Base-by-base conservation (phyloP, 1,140 invertebrate species). In the Anastrepha ludens region DNA sequence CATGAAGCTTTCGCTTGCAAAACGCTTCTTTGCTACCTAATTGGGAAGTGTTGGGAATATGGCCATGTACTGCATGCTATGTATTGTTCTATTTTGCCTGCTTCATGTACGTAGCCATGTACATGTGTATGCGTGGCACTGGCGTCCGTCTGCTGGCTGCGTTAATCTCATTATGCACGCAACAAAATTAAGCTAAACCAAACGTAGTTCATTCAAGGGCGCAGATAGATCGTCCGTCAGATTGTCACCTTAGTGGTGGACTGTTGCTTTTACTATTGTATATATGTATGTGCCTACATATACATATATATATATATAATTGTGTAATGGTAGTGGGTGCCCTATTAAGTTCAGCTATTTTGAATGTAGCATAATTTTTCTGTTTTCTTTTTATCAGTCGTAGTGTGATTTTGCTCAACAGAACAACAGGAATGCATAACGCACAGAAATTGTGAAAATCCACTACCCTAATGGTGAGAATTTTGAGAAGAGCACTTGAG, bases 151-250 rank as follows among this genome's bases (percentile, higher is more conserved):
- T 17, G 41, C 41, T n/a, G 41, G 67, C 67, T 74, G 67, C 67
- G 39, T 74, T 74, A 74, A 74, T 74, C 67, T 47, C 44, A 47
- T 74, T 74, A 74, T 74, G 67, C 67, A 74, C 67, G 67, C 67
- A 74, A 5, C 67, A 74, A 74, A 74, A 47, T 74, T 74, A 47
- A 74, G 67, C 67, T 17, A 44, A 74, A 67, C 64, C 60, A 17
- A 17, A 13, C 60, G 9, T 74, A 74, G 67, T 74, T 39, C 39
- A 74, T 44, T 74, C 17, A 44, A 74, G 41, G 67, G 67, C 65
- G 9, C 67, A 41, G 64, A 29, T 55, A 55, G 67, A 74, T 47
- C 41, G 67, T 47, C 41, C 15, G 41, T 15, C 67, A 44, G 39
- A 9, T 15, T 20, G 65, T 70, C 39, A 44, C 39, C 65, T 41